Percentiles rank a stretch among this genome's conserved stretches.
Conservation (phyloP, 2,797 vertebrate species). For the Apogon hyalosoma region DNA sequence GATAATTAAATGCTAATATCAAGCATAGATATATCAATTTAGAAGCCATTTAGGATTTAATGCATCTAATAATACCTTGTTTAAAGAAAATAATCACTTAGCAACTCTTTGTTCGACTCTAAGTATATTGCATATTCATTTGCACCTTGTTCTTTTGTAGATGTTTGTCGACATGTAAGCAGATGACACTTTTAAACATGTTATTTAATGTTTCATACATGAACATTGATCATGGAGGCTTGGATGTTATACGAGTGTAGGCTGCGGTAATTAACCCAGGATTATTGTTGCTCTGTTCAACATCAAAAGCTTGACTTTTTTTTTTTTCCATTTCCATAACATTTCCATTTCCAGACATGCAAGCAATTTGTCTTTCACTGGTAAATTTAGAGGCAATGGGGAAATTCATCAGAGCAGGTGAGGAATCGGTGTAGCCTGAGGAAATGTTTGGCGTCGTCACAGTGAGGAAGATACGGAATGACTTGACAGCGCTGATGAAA, state of each 20-base stretch:
- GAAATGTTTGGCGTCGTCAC: conserved; percentile 28
- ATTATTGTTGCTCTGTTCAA: conserved; percentile 6
- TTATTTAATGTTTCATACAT: conserved; percentile 17
- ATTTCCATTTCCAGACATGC: background rate
- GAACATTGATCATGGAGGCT: conserved; percentile 19
- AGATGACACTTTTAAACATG: conserved; percentile 1
- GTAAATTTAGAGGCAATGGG: background rate
- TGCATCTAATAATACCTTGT: background rate
- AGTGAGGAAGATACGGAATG: conserved; percentile 34
- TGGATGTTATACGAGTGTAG: conserved; percentile 5
- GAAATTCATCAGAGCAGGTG: conserved; percentile 16
- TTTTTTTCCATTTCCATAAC: too few relatives aligned
- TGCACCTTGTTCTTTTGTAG: background rate
- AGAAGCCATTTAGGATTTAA: background rate
- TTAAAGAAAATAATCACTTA: background rate
- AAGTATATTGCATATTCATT: background rate
- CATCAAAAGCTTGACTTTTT: conserved; percentile 1
- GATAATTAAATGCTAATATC: conserved; percentile 3
- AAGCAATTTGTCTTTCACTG: conserved; percentile 14
- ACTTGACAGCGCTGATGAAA: conserved; percentile 53
- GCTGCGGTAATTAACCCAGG: conserved; percentile 31
- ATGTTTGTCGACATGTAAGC: background rate
- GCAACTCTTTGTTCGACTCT: background rate
- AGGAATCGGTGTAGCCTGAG: conserved; percentile 28
- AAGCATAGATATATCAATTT: background rate